These are phyloP conservation scores for cattle (Bos taurus) DNA, from an alignment of 2,113 vertebrate genomes.

Conservation along the genomic window DNA sequence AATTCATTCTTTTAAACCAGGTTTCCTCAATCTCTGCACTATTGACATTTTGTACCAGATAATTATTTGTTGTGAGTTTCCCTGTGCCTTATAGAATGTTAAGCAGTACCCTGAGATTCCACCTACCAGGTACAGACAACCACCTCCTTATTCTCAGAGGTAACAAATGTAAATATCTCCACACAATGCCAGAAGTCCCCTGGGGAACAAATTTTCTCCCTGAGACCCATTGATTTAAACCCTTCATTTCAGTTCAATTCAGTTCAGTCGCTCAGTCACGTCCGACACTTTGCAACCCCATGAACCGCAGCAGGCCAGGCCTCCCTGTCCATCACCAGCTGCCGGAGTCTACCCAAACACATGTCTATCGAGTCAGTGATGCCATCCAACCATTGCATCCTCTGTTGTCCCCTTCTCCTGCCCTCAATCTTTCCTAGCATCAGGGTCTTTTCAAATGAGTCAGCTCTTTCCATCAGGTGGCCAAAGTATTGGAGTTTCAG, in stretches of 20 bases:
- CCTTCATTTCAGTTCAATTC: not conserved
- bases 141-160: rapidly evolving
- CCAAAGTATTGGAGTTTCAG: not conserved
- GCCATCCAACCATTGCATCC: not conserved
- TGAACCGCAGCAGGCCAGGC: not conserved
- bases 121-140: not conserved
- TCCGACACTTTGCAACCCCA: rapidly evolving
- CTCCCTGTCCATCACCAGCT: not conserved
- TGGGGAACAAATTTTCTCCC: not conserved
- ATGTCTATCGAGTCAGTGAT: not conserved
- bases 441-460: not conserved
- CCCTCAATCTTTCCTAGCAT: not conserved
- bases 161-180: not conserved
- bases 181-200: not conserved
- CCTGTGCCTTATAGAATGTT: not conserved
- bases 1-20: not conserved
- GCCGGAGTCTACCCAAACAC: not conserved
- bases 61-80: not conserved
- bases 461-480: not conserved
- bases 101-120: not conserved
- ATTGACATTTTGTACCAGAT: not conserved
- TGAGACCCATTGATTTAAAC: not conserved
- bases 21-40: not conserved
- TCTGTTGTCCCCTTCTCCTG: not conserved
- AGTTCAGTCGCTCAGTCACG: not conserved